phyloP scores from a whole-genome alignment of 1,140 invertebrate genomes.

The Potamilus streckersoni region DNA sequence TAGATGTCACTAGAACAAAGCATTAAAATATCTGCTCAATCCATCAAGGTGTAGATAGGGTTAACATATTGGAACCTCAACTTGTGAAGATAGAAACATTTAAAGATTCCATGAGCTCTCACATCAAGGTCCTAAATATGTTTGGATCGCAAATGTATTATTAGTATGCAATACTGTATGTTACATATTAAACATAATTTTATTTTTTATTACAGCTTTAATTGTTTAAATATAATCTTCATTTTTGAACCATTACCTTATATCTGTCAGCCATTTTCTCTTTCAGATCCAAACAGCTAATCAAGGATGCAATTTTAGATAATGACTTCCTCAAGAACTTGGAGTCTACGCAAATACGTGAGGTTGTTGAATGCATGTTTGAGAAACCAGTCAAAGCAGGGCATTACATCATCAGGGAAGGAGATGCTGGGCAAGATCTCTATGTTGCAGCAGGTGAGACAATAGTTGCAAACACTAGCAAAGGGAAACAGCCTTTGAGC shows the following conservation, averaged over 20 bases:
- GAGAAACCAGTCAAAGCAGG: constrained; percentile 91
- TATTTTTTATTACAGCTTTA: neutral
- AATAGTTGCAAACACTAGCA: neutral
- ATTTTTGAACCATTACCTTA: neutral
- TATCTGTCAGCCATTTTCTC: neutral
- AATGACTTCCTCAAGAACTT: constrained; percentile 99
- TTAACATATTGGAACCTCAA: too few species aligned
- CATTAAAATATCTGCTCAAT: too few species aligned
- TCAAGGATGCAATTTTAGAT: constrained; percentile 96
- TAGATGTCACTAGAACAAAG: too few species aligned
- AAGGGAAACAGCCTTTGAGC: too few species aligned
- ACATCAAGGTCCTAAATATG: too few species aligned
- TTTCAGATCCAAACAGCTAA: constrained; percentile 91
- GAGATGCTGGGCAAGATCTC: constrained; percentile 96
- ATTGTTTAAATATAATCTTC: neutral
- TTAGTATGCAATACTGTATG: neutral
- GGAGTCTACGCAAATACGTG: constrained; percentile 93
- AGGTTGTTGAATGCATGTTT: constrained; percentile 99
- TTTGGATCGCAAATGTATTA: neutral
- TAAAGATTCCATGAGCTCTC: too few species aligned
- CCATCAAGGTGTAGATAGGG: too few species aligned
- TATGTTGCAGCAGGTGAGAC: constrained; percentile 98
- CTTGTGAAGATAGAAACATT: too few species aligned
- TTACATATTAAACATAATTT: neutral
- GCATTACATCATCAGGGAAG: constrained; percentile 96